Evolutionary conservation across 2,113 vertebrate species (phyloP).

Genomic region (Phylloscopus trochilus): DNA sequence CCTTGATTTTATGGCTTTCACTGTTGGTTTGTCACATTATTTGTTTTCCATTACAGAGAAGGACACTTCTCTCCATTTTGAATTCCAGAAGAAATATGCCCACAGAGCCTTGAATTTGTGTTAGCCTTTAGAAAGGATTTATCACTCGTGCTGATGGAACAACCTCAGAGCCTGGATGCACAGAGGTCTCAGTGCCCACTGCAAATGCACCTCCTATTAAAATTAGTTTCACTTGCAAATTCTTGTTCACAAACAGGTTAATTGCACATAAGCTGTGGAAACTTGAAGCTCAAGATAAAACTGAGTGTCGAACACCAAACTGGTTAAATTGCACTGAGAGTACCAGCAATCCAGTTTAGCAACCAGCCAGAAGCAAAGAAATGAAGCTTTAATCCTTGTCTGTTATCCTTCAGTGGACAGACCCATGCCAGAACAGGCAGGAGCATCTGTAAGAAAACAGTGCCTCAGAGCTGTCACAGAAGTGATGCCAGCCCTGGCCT

Average conservation of each 20-base stretch:
- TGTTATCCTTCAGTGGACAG: not conserved
- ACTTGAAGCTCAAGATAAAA: not conserved
- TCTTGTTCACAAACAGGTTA: not conserved
- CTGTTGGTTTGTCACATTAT: rapidly evolving
- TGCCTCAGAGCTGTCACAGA: not conserved
- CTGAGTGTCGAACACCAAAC: not conserved
- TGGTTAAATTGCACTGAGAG: not conserved
- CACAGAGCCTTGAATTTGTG: not conserved
- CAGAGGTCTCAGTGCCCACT: not conserved
- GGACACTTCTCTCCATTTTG: not conserved
- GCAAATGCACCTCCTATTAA: not conserved
- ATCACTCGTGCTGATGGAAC: not conserved
- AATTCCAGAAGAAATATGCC: not conserved
- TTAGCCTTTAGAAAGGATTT: not conserved
- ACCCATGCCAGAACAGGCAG: not conserved
- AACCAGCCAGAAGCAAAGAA: not conserved
- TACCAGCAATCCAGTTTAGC: rapidly evolving
- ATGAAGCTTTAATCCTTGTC: not conserved
- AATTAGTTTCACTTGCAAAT: not conserved
- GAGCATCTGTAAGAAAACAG: not conserved
- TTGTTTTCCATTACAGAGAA: not conserved
- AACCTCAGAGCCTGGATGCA: not conserved
- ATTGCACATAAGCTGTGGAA: not conserved
- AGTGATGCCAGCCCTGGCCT: not conserved
- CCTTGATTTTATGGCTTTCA: not conserved